Conservation (phyloP, 2,113 vertebrate genomes). For the Sorex araneus region DNA sequence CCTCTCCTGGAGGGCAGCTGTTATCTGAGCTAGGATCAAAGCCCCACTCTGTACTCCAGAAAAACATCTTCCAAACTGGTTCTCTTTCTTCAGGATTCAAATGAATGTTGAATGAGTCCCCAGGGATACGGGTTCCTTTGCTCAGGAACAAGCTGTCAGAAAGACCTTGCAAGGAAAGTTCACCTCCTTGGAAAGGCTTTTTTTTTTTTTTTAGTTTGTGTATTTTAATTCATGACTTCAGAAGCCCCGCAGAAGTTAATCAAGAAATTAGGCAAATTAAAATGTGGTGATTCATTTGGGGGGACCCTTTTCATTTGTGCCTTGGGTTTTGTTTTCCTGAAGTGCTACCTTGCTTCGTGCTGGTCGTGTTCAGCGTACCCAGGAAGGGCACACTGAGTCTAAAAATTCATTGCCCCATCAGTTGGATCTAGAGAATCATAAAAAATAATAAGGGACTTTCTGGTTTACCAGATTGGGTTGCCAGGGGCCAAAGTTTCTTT, state of each 20-base stretch:
- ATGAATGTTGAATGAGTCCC: conserved; percentile 92
- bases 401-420: conserved; percentile 25
- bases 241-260: conserved; percentile 73
- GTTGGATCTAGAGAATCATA: conserved; percentile 18
- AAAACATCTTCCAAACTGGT: conserved; percentile 90
- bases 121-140: conserved; percentile 91
- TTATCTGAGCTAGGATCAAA: conserved; percentile 97
- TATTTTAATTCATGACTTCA: conserved; percentile 79
- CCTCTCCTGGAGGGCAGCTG: conserved; percentile 91
- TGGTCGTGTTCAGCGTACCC: background rate
- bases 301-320: conserved; percentile 24
- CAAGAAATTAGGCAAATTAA: conserved; percentile 55
- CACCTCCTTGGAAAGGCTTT: conserved; percentile 83
- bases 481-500: conserved; percentile 29
- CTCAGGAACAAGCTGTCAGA: conserved; percentile 88
- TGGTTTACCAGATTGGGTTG: background rate
- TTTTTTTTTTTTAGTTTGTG: conserved; percentile 80
- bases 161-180: conserved; percentile 84
- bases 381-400: background rate
- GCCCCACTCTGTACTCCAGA: conserved; percentile 91
- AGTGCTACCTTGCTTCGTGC: background rate
- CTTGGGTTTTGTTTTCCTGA: background rate
- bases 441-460: conserved; percentile 52
- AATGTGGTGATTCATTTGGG: conserved; percentile 37
- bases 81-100: conserved; percentile 90